These are phyloP conservation scores for Neomorphus geoffroyi DNA, from an alignment of 2,797 vertebrate genomes.

Conservation along the genomic window DNA sequence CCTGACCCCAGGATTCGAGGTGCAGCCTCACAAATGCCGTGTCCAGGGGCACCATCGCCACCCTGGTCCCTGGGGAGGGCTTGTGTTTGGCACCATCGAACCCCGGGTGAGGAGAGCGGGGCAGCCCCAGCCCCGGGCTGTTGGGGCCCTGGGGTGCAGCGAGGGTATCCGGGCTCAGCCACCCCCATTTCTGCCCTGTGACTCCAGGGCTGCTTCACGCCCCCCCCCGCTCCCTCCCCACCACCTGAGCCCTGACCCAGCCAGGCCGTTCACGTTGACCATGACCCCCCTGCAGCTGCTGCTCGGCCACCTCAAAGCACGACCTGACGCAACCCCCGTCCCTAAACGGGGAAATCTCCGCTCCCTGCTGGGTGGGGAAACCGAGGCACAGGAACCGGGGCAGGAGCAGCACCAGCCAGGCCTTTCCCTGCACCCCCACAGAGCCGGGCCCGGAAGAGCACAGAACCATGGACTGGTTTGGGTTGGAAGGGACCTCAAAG, in stretches of 20 bases:
- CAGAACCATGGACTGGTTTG: too few relatives aligned
- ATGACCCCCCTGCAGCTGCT: not conserved
- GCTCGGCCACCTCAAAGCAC: not conserved
- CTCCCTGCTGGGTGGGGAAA: not conserved
- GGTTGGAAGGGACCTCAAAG: too few relatives aligned
- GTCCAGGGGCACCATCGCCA: too few relatives aligned
- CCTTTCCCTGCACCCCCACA: not conserved
- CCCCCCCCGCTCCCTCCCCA: not conserved
- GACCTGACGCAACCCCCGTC: not conserved
- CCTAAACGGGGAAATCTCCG: not conserved
- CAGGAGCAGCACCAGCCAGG: not conserved
- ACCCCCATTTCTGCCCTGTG: not conserved
- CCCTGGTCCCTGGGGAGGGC: too few relatives aligned
- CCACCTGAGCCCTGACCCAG: not conserved
- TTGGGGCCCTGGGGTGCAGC: not conserved
- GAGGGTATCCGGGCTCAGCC: not conserved
- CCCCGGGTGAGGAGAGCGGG: accelerated
- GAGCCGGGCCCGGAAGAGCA: not conserved
- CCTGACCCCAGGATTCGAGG: too few relatives aligned
- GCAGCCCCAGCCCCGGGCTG: not conserved
- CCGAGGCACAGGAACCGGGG: not conserved
- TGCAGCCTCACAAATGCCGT: too few relatives aligned
- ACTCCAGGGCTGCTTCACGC: not conserved
- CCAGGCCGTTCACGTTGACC: not conserved
- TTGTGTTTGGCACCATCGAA: accelerated